Base-by-base conservation (phyloP, 2,888 invertebrate genomes). In the Drosophila lacicola region DNA sequence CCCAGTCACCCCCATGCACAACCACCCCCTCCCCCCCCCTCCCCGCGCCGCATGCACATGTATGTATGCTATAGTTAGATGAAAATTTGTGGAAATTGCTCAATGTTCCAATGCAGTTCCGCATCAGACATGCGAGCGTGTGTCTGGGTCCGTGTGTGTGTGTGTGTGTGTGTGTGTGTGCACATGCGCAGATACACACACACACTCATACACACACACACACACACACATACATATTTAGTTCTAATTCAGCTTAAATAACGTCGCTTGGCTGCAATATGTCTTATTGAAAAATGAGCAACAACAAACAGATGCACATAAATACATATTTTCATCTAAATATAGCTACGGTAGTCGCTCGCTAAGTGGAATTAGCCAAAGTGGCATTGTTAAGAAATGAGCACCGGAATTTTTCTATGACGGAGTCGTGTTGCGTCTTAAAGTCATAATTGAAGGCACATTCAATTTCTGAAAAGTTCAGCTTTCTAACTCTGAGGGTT, bases 51-150 rank as follows among this genome's bases (percentile, higher is more conserved):
- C 29, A 29, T 29, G 29, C n/a, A 19, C 19, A 14, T 44, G 6
- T 21, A 19, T n/a, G 29, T 36, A 13, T 29, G n/a, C 21, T 45
- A 10, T 6, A 42, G 49, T 42, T 50, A 64, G 42, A 62, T 62
- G 29, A 33, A 44, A 47, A 62, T 64, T 45, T 37, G 64, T 64
- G 37, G 50, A 45, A 64, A 64, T 64, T 63, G 14, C 51, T 64
- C 14, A 51, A 63, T 51, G 21, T 64, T 51, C 50, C 21, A 50
- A n/a, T 45, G 44, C 50, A 50, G 63, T 63, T 50, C 13, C 36
- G 21, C 45, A 36, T 11, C 36, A 55, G 9, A 10, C 21, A 45
- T 45, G 44, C 44, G 36, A 25, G 25, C 45, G 42, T 17, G 41
- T n/a, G 29, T 19, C 11, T 29, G 13, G 14, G 2, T 14, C 14